Conservation (phyloP, 2,888 invertebrate genomes). For the Autographa gamma region DNA sequence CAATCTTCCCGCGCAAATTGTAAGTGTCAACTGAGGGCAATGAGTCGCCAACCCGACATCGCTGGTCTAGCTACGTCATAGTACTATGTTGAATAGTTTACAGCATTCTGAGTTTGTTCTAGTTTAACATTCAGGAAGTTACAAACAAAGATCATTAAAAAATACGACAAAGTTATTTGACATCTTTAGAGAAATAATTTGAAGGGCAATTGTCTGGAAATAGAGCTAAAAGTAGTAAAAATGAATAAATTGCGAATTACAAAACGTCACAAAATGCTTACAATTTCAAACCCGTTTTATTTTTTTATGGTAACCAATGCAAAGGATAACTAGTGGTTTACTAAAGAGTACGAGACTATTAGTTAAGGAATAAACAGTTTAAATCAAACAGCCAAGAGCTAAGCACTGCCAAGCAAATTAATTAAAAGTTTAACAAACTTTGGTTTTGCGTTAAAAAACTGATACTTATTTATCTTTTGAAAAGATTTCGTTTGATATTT, state of each 20-base stretch:
- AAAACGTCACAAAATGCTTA: no score
- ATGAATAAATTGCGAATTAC: no score
- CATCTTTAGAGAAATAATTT: no score
- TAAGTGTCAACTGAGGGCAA: conserved; percentile 60
- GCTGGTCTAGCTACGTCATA: conserved; percentile 16
- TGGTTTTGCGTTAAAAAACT: not conserved
- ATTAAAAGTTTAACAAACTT: not conserved
- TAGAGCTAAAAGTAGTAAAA: no score
- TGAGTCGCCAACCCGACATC: conserved; percentile 34
- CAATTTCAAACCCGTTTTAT: no score
- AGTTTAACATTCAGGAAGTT: no score
- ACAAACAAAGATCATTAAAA: no score
- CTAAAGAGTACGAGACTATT: not conserved
- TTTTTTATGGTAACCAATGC: no score
- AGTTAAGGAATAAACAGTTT: not conserved
- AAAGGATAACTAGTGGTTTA: no score
- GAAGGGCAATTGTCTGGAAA: no score
- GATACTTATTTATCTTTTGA: not conserved
- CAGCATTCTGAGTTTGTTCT: no score
- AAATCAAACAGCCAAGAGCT: not conserved
- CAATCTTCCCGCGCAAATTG: conserved; percentile 57
- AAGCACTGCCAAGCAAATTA: not conserved
- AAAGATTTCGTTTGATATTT: conserved; percentile 1
- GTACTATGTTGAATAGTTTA: not conserved
- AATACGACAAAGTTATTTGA: no score